Conservation (phyloP, 2,113 vertebrate species). For the Microtus oregoni region DNA sequence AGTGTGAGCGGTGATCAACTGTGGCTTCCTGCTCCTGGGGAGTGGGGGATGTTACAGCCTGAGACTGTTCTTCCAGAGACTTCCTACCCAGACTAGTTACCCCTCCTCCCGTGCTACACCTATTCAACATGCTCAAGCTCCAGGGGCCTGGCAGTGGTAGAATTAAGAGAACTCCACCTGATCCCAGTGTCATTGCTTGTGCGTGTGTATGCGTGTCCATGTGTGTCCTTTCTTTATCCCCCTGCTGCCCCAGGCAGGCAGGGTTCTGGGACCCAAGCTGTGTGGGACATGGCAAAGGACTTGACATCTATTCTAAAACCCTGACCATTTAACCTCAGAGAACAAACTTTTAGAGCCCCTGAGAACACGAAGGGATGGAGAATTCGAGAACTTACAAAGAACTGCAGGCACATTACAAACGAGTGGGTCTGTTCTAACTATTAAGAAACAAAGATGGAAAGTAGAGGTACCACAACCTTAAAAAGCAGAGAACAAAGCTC, state of each 20-base stretch:
- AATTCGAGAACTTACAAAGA: neutral
- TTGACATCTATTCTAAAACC: neutral
- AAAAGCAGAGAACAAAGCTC: neutral
- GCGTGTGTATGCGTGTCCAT: neutral
- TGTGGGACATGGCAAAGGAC: neutral
- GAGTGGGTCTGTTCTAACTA: no score
- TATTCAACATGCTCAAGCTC: no score
- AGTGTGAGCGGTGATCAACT: neutral
- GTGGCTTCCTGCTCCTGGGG: neutral
- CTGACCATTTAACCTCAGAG: neutral
- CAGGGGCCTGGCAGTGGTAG: neutral
- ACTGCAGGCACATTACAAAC: neutral
- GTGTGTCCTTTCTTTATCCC: neutral
- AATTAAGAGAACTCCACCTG: no score
- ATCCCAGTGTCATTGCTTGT: neutral
- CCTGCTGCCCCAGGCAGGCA: neutral
- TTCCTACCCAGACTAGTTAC: neutral
- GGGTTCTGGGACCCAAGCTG: neutral
- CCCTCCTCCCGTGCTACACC: neutral
- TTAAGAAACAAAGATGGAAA: neutral
- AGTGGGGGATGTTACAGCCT: neutral
- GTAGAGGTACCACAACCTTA: no score
- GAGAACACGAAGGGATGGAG: accelerated
- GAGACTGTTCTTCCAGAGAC: neutral
- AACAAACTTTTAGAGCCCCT: neutral